phyloP scores from a whole-genome alignment of 2,797 vertebrate species.

The Sebastes cheni region DNA sequence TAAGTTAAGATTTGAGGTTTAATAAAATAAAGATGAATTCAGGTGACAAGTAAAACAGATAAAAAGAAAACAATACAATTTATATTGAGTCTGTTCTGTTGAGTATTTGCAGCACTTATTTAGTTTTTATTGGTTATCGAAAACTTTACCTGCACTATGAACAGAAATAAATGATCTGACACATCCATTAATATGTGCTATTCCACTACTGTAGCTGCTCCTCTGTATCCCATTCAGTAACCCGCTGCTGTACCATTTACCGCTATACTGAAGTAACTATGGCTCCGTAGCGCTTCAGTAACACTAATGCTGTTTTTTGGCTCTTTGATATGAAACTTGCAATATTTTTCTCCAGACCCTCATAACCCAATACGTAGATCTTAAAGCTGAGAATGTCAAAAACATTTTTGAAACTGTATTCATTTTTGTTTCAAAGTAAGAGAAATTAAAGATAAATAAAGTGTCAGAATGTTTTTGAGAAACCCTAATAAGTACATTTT shows the following conservation, averaged over 20 bases:
- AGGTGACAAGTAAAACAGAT: neutral
- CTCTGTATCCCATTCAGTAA: constrained; percentile 27
- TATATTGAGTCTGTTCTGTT: neutral
- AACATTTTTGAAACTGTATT: constrained; percentile 41
- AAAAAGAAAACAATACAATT: neutral
- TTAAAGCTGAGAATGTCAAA: constrained; percentile 19
- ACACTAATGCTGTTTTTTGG: constrained; percentile 31
- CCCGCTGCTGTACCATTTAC: constrained; percentile 1
- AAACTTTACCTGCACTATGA: neutral
- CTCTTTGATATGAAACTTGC: constrained; percentile 14
- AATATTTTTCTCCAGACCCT: neutral
- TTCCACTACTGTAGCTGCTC: neutral
- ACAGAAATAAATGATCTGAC: neutral
- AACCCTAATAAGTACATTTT: neutral
- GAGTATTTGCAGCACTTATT: neutral
- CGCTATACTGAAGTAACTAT: neutral
- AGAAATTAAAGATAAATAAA: constrained; percentile 19
- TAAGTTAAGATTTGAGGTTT: neutral
- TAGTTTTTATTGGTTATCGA: neutral
- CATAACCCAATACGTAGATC: constrained; percentile 10
- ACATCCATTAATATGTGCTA: neutral
- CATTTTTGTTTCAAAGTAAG: constrained; percentile 23
- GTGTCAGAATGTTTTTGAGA: constrained; percentile 44
- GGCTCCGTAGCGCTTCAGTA: constrained; percentile 32
- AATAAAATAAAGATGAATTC: neutral